These are phyloP conservation scores for Serranus cabrilla DNA, from an alignment of 2,797 vertebrate species.

Conservation along the genomic window DNA sequence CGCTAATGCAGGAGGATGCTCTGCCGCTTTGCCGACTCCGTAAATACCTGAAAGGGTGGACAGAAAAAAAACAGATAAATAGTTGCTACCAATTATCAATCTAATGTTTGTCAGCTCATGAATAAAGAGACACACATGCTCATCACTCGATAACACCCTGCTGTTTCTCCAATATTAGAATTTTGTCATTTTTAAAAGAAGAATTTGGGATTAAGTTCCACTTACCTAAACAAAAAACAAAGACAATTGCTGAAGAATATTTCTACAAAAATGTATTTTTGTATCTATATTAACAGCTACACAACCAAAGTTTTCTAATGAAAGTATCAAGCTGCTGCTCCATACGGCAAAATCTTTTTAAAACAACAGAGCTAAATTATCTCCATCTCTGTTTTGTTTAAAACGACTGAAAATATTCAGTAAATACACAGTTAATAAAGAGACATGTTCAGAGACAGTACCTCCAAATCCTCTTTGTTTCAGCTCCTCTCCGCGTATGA, in stretches of 20 bases:
- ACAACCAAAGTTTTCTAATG: background rate
- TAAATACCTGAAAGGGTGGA: conserved; percentile 89
- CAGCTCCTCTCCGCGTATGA: conserved; percentile 95
- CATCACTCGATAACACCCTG: background rate
- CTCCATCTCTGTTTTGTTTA: background rate
- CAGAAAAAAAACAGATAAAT: background rate
- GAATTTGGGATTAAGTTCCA: background rate
- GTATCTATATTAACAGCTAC: background rate
- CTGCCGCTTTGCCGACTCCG: conserved; percentile 95
- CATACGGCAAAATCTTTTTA: background rate
- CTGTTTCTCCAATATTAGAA: background rate
- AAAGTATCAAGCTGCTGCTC: background rate
- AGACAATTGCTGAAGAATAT: background rate
- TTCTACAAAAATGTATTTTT: background rate
- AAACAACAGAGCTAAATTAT: background rate
- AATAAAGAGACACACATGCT: background rate
- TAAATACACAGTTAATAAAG: background rate
- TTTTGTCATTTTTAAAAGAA: background rate
- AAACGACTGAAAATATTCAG: background rate
- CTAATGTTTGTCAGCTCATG: background rate
- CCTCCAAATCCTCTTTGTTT: conserved; percentile 96
- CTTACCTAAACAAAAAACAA: too few relatives aligned
- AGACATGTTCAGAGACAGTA: conserved; percentile 61
- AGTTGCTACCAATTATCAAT: background rate
- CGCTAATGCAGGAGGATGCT: conserved; percentile 93